Base-by-base conservation (phyloP, 2,888 invertebrate species). In the Agrilus biguttatus region DNA sequence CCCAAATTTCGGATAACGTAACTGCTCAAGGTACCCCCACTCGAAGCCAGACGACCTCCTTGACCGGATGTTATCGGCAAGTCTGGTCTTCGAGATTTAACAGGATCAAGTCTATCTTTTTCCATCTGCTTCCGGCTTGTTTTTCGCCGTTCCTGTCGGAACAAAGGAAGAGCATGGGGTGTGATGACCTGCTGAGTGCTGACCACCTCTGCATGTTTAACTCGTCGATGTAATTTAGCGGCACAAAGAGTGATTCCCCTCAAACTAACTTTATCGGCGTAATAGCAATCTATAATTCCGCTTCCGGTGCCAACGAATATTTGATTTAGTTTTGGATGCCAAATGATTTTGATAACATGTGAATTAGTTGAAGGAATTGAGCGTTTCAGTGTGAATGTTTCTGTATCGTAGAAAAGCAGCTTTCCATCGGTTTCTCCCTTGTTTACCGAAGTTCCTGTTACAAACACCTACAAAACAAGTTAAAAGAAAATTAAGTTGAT, bases 291-390 rank as follows among this genome's bases (percentile, higher is more conserved):
- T 0, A 92, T 82, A 0, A 77, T 71, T 0, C 97, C 97, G 60
- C 92, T 88, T 0, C 91, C 91, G 52, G 89, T 87, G 0, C 93
- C 89, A 0, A 90, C 80, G 49, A 96, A 87, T 36, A 98, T 80
- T 62, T 98, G 98, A 61, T 98, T 97, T n/a, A 98, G 67, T 61
- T 92, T 90, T 0, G 97, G 88, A 67, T 98, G 97, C 98, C 98
- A 98, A 1, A 87, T 63, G 0, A 83, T 78, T 59, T 93, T 86
- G 1, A 97, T 87, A 0, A 91, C 80, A 50, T 88, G 88, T 0
- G 88, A 82, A 55, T 83, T 76, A 0, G 82, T 75, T 0, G 92
- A 85, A 8, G 79, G 75, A 43, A 95, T 77, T 48, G 81, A 75
- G 35, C 81, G 77, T 0, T 87, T 74, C 28, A 78, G 59, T 17